Evolutionary conservation across 2,797 vertebrate genomes (phyloP), one percentile per base, ranked within the genome.

Genomic region (Protosalanx chinensis): DNA sequence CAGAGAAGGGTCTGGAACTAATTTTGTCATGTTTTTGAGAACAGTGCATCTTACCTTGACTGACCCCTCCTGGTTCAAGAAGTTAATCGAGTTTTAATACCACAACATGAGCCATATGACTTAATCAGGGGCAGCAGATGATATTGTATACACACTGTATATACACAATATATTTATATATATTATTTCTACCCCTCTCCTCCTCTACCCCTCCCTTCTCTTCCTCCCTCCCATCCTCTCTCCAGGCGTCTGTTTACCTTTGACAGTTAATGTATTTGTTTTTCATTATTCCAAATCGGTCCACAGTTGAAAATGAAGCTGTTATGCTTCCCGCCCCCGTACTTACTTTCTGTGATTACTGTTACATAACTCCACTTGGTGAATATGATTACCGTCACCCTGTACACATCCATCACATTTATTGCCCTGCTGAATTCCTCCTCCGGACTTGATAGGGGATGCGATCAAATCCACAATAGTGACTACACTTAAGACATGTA

Each of bases 1-100:
- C 32, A 29, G 20, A 37, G 20, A 30, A 60, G 41, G 62, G 75
- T 58, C 70, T 75, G 70, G 63, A 67, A 67, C 62, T 62, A 72
- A 57, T 72, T 75, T 66, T 32, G 57, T 72, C 29, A 41, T 20
- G 66, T 65, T 71, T 65, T 57, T 35, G 56, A 7, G 56, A 59
- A 37, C 46, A 59, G n/a, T 68, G 6, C 53, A 23, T 64, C 32
- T 32, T 5, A 2, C 15, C 61, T 23, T 30, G 27, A 4, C 32
- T 30, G 60, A 56, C 10, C 57, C 57, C 30, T 53, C 16, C 16
- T 27, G 56, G 67, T 64, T 57, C 46, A 57, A 5, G 10, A 27
- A 53, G 51, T 33, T 68, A 46, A 20, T 33, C 8, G 49, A 30
- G 46, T 33, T 68, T 71, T 51, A 66, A 62, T 64, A 37, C n/a